Conservation (phyloP, 1,140 invertebrate species). For the Cydia pomonella region DNA sequence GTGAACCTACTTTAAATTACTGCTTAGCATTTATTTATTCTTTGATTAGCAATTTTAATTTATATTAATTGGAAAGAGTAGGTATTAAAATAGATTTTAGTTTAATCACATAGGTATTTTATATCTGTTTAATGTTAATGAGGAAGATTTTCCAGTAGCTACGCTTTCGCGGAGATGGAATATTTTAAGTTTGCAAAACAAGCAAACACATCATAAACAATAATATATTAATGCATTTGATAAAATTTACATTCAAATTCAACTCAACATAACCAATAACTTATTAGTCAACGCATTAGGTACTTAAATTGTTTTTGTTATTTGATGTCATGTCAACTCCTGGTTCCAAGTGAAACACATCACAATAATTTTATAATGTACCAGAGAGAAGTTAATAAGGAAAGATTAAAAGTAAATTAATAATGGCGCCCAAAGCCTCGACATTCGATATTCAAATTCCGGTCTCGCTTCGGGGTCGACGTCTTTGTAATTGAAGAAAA, state of each 20-base stretch:
- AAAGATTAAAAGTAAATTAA: slow-evolving; percentile 58
- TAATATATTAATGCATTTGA: background rate
- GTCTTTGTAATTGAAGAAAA: slow-evolving; percentile 35
- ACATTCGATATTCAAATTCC: slow-evolving; percentile 56
- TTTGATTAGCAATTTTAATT: slow-evolving; percentile 25
- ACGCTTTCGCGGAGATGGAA: background rate
- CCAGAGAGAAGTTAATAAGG: slow-evolving; percentile 45
- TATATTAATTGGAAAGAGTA: slow-evolving; percentile 14
- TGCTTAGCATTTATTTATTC: slow-evolving; percentile 23
- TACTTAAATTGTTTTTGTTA: background rate
- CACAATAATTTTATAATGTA: background rate
- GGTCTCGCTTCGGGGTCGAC: slow-evolving; percentile 48
- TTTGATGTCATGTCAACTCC: background rate
- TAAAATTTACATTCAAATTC: background rate
- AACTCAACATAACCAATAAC: background rate
- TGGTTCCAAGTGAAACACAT: background rate
- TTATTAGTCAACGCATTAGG: background rate
- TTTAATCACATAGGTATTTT: background rate
- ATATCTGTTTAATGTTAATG: slow-evolving; percentile 1
- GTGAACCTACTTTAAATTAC: slow-evolving; percentile 25
- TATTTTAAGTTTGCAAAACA: background rate
- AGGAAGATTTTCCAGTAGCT: background rate
- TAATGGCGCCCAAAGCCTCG: slow-evolving; percentile 46
- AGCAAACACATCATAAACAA: background rate
- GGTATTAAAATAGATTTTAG: background rate